A percentile compares a stretch with the other conserved stretches of the same genome.
Conservation (phyloP, 2,113 vertebrate species). For the Puma concolor region DNA sequence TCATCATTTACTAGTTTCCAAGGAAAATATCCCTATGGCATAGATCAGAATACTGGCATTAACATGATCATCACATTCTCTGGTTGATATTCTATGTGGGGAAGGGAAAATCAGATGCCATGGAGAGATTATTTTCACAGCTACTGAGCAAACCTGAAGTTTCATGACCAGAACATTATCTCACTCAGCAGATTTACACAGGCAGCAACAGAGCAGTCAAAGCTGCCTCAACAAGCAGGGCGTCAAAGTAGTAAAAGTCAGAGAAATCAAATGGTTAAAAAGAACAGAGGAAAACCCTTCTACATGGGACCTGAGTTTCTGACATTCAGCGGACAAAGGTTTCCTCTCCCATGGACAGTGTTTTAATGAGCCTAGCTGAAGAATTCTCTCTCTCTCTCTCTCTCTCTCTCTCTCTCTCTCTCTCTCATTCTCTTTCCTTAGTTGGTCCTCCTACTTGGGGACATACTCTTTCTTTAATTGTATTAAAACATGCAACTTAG, state of each 20-base stretch:
- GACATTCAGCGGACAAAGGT: neutral
- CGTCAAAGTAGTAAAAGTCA: neutral
- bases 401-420: neutral
- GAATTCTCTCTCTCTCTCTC: no score
- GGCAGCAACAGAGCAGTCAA: neutral
- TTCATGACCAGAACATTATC: neutral
- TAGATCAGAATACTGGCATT: neutral
- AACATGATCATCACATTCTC: neutral
- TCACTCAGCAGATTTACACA: neutral
- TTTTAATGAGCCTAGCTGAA: neutral
- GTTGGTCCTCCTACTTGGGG: neutral
- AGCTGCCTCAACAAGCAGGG: neutral
- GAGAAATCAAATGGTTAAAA: neutral
- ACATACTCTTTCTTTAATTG: neutral
- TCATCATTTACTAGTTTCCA: slow-evolving; percentile 36
- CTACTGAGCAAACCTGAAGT: neutral
- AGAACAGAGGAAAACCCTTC: neutral
- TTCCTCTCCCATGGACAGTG: neutral
- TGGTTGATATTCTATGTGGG: neutral
- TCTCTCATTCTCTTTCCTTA: neutral
- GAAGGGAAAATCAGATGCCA: neutral
- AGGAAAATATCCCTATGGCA: neutral
- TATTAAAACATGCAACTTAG: neutral
- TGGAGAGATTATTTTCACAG: neutral
- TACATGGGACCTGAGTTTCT: neutral